phyloP scores from a whole-genome alignment of 2,797 vertebrate species.

The Argentina silus region DNA sequence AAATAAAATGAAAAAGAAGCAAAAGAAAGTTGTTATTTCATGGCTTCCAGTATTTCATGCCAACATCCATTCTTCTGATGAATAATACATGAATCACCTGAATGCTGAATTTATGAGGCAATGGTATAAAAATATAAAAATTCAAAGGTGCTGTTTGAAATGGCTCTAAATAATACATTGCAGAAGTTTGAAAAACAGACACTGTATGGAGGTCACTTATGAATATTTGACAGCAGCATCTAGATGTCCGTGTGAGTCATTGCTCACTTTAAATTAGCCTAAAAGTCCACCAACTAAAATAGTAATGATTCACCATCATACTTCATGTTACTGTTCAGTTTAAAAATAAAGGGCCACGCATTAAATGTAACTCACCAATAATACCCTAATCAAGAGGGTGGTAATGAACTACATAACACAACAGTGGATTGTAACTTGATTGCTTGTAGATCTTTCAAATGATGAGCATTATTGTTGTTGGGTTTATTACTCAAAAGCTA shows the following conservation, averaged over 20 bases:
- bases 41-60: background rate
- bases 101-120: constrained; percentile 3
- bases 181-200: constrained; percentile 8
- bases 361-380: too few relatives aligned
- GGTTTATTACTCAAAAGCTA: too few relatives aligned
- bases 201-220: background rate
- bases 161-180: constrained; percentile 1
- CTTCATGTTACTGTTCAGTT: background rate
- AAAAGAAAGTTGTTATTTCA: background rate
- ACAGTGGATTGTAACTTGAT: too few relatives aligned
- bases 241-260: background rate
- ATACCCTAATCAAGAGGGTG: too few relatives aligned
- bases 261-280: too few relatives aligned
- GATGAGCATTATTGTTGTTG: too few relatives aligned
- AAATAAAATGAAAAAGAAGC: background rate
- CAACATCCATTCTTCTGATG: background rate
- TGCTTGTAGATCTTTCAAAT: too few relatives aligned
- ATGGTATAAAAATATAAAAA: background rate
- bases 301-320: background rate
- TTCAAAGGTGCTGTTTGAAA: constrained; percentile 1
- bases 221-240: background rate
- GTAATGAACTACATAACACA: too few relatives aligned
- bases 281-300: too few relatives aligned
- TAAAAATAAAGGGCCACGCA: too few relatives aligned
- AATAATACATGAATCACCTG: constrained; percentile 16